Conservation (phyloP, 2,888 invertebrate species). For the Taenaris catops region DNA sequence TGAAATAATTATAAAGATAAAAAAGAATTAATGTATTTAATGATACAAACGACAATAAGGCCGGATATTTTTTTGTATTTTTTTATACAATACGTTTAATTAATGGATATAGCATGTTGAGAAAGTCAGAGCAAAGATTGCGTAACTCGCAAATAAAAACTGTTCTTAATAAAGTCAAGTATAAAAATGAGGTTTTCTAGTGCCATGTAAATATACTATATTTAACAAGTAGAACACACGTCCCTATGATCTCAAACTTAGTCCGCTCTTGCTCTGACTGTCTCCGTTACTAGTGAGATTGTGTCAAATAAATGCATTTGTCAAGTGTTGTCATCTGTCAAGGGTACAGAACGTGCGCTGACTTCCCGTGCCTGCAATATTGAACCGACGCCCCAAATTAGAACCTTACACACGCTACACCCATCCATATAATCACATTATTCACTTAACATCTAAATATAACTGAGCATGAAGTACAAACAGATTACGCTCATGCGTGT, state of each 20-base stretch:
- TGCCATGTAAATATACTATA: too few relatives aligned
- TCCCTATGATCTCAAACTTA: too few relatives aligned
- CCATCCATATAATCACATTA: slow-evolving; percentile 20
- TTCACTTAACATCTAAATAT: slow-evolving; percentile 52
- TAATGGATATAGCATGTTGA: too few relatives aligned
- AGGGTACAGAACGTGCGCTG: not conserved
- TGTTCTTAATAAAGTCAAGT: too few relatives aligned
- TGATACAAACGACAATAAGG: slow-evolving; percentile 1
- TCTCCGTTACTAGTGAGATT: slow-evolving; percentile 1
- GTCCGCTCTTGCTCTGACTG: too few relatives aligned
- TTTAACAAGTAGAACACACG: too few relatives aligned
- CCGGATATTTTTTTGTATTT: not conserved
- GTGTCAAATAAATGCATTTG: slow-evolving; percentile 18
- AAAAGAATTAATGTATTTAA: not conserved
- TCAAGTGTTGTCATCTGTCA: slow-evolving; percentile 9
- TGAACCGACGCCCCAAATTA: slow-evolving; percentile 9
- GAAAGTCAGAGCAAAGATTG: too few relatives aligned
- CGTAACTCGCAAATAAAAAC: too few relatives aligned
- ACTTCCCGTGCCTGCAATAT: slow-evolving; percentile 1
- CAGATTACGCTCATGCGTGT: slow-evolving; percentile 40
- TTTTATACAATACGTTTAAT: slow-evolving; percentile 3
- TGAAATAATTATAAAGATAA: not conserved
- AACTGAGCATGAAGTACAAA: slow-evolving; percentile 74
- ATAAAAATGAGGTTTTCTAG: too few relatives aligned
- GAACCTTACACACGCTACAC: slow-evolving; percentile 20